Base-by-base conservation (phyloP, 1,140 invertebrate species). In the Coenobita brevimanus region DNA sequence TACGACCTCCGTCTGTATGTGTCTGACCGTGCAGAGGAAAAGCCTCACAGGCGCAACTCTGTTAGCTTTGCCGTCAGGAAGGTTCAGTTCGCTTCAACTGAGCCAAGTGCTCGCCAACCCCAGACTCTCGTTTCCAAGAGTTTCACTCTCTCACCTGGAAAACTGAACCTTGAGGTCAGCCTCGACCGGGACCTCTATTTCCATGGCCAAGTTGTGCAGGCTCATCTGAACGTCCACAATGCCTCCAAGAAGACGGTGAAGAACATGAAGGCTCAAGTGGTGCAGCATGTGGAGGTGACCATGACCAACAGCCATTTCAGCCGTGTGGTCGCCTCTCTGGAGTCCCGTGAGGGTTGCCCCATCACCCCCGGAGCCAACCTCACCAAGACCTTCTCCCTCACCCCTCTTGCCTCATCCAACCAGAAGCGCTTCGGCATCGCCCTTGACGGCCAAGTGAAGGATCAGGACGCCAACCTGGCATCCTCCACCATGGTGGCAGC, bases 151-250 rank as follows among this genome's bases (percentile, higher is more conserved):
- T 0, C 96, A 21, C 75, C 75, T 15, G 97, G 93, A 92, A 94
- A 94, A 89, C 92, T 99, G 8, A 97, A 99, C 91, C 93, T 99
- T 80, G 98, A 99, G 93, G 97, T 98, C 1, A 98, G 97, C 3
- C 93, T 99, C 21, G 98, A 99, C 92, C 99, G 99, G 92, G 96
- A 97, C 84, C 96, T 97, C 91, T 99, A 99, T 92, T 96, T 99
- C 92, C 97, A 99, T 93, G 97, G 97, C 0, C 98, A 99, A 92
- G 97, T 97, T 92, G 94, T 97, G 24, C 95, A 95, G 1, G 96
- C 96, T 62, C 97, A 96, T 81, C 94, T 98, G n/a, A 95, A 96
- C 89, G 94, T 98, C 67, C 96, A 94, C 38, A 98, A 98, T 92
- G 97, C 96, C 92, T 97, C 97, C 1, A 95, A 97, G 90, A 98